phyloP scores from a whole-genome alignment of 2,888 invertebrate genomes.

The Sesia apiformis region DNA sequence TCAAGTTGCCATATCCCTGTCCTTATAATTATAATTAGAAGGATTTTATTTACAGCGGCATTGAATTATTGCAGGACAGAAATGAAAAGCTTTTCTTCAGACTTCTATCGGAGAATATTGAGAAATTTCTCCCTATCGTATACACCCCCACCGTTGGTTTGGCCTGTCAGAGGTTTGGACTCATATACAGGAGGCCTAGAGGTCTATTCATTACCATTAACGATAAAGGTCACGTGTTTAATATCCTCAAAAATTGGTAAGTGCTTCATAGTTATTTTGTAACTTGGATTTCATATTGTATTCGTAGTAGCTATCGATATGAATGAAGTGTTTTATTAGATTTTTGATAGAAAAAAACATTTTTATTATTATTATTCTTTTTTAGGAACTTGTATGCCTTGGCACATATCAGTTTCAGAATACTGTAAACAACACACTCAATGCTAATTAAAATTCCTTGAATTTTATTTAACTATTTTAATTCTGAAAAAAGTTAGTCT shows the following conservation, averaged over 20 bases:
- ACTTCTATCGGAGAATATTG: slow-evolving; percentile 92
- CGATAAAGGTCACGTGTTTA: slow-evolving; percentile 93
- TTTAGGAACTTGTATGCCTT: too few species aligned
- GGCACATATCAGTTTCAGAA: too few species aligned
- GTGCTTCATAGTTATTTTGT: slow-evolving; percentile 16
- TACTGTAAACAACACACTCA: too few species aligned
- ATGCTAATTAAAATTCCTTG: too few species aligned
- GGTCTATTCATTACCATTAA: slow-evolving; percentile 97
- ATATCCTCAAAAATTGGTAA: slow-evolving; percentile 94
- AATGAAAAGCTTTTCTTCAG: slow-evolving; percentile 98
- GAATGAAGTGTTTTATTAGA: too few species aligned
- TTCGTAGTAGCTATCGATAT: too few species aligned
- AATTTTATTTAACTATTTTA: too few species aligned
- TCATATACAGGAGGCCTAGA: slow-evolving; percentile 94
- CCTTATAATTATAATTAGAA: slow-evolving; percentile 4
- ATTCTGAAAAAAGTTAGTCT: too few species aligned
- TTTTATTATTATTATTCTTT: too few species aligned
- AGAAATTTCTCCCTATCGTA: slow-evolving; percentile 96
- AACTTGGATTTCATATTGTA: too few species aligned
- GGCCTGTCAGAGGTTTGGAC: slow-evolving; percentile 97
- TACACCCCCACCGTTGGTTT: slow-evolving; percentile 98
- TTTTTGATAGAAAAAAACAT: too few species aligned
- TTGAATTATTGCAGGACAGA: slow-evolving; percentile 81
- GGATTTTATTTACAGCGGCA: slow-evolving; percentile 20
- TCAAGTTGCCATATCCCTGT: slow-evolving; percentile 2